Evolutionary conservation across 2,797 vertebrate genomes (phyloP).

Genomic region (Chiloscyllium punctatum): DNA sequence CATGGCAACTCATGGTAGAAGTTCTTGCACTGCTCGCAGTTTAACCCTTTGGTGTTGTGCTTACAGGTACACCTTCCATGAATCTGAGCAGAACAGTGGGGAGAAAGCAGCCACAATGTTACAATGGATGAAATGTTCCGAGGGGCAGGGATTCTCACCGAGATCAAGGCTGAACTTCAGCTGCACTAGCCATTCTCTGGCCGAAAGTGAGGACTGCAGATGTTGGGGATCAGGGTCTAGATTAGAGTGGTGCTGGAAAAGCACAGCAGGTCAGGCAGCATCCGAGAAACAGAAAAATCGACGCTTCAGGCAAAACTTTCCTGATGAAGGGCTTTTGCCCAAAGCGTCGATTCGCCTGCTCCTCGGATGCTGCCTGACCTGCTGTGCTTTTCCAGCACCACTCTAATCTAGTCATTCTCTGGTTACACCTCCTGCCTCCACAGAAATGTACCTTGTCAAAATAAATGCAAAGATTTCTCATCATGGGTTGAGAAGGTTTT

Average conservation of each 20-base stretch:
- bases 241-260: too few relatives aligned
- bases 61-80: constrained; percentile 75
- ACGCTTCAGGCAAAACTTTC: too few relatives aligned
- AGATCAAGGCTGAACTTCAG: background rate
- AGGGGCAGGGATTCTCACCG: too few relatives aligned
- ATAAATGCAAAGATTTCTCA: background rate
- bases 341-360: too few relatives aligned
- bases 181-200: background rate
- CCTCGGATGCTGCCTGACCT: too few relatives aligned
- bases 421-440: background rate
- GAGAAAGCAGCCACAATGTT: background rate
- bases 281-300: too few relatives aligned
- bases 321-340: too few relatives aligned
- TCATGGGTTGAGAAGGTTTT: background rate
- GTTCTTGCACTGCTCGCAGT: constrained; percentile 69
- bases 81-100: constrained; percentile 56
- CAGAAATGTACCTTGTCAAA: background rate
- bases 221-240: too few relatives aligned
- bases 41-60: constrained; percentile 74
- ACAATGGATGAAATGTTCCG: background rate
- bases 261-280: too few relatives aligned
- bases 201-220: background rate
- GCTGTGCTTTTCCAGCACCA: too few relatives aligned
- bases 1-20: constrained; percentile 75
- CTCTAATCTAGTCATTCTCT: too few relatives aligned